Conservation (phyloP, 2,888 invertebrate species). For the Lymantria monacha region DNA sequence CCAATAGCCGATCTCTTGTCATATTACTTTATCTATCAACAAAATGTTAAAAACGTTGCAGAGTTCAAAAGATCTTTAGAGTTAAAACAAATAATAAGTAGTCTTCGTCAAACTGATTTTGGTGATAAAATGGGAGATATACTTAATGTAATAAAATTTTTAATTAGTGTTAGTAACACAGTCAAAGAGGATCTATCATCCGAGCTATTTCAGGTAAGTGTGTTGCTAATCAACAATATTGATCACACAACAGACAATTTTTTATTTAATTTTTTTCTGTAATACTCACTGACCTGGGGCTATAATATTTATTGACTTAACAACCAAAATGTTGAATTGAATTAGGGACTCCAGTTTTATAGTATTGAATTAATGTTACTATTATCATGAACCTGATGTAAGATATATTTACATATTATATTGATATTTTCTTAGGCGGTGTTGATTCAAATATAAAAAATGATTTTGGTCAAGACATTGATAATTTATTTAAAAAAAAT, state of each 20-base stretch:
- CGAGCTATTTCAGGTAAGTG: constrained; percentile 63
- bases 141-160: constrained; percentile 50
- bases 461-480: no score
- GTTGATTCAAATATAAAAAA: no score
- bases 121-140: constrained; percentile 51
- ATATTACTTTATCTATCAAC: constrained; percentile 56
- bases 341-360: no score
- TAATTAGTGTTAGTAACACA: constrained; percentile 56
- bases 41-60: constrained; percentile 60
- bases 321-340: no score
- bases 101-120: constrained; percentile 50
- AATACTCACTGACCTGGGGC: not conserved
- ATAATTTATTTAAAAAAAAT: no score
- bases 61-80: constrained; percentile 61
- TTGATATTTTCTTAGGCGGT: no score
- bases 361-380: no score
- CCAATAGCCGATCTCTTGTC: constrained; percentile 64
- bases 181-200: constrained; percentile 53
- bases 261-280: no score
- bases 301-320: no score
- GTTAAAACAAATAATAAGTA: constrained; percentile 57
- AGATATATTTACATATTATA: no score
- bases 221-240: constrained; percentile 6
- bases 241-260: constrained; percentile 1
- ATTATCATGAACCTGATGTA: no score